Percentiles rank a stretch among this genome's conserved stretches.
Evolutionary conservation across 2,113 vertebrate genomes (phyloP).

Genomic region (Cygnus atratus): DNA sequence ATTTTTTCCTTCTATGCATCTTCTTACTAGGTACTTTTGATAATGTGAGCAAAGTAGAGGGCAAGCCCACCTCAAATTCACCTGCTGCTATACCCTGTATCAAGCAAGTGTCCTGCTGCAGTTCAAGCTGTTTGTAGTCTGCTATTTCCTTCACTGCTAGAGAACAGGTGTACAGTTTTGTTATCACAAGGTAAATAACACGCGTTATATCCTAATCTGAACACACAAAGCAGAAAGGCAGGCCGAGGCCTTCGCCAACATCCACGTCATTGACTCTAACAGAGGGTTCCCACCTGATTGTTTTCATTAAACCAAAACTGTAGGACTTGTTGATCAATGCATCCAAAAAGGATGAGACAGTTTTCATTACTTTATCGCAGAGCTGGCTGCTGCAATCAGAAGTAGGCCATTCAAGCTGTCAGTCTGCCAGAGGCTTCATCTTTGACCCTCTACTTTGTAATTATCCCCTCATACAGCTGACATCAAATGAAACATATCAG

Average conservation of each 20-base stretch:
- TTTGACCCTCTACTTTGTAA: conserved; percentile 23
- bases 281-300: background rate
- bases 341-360: background rate
- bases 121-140: background rate
- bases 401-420: accelerated
- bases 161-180: background rate
- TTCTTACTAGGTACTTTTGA: background rate
- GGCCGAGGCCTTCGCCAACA: background rate
- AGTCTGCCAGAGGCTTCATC: background rate
- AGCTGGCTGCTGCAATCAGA: background rate
- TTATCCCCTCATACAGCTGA: background rate
- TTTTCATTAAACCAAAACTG: background rate
- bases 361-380: background rate
- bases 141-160: background rate
- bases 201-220: background rate
- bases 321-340: background rate
- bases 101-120: background rate
- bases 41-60: background rate
- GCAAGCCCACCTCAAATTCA: background rate
- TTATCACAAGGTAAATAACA: background rate
- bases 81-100: background rate
- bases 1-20: background rate
- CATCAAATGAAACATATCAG: background rate
- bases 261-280: background rate
- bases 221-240: background rate